Conservation (phyloP, 2,888 invertebrate species). For the Drosophila cognata region DNA sequence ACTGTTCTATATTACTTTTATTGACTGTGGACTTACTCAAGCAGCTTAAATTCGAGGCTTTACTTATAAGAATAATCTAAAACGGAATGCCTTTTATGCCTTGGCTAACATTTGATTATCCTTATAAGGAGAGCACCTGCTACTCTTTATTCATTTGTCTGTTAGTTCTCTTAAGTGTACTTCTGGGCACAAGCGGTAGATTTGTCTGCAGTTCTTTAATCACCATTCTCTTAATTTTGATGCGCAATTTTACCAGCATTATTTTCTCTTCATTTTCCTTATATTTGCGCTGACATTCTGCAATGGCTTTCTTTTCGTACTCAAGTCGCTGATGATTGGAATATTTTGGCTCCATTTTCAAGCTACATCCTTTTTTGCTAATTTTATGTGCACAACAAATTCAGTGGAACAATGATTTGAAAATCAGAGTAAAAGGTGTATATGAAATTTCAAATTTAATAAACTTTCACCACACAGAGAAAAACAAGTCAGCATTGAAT, state of each 20-base stretch:
- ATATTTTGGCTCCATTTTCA: conserved; percentile 4
- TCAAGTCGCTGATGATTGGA: not conserved
- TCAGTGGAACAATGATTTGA: conserved; percentile 51
- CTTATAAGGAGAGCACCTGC: not conserved
- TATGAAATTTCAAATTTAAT: conserved; percentile 56
- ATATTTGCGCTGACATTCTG: not conserved
- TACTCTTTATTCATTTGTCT: not conserved
- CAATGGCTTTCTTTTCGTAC: conserved; percentile 18
- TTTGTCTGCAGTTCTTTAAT: conserved; percentile 35
- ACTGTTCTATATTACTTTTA: conserved; percentile 34
- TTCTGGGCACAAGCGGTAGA: not conserved
- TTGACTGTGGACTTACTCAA: conserved; percentile 23
- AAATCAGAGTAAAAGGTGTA: conserved; percentile 45
- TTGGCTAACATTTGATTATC: conserved; percentile 7
- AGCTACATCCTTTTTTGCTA: not conserved
- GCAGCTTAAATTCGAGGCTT: conserved; percentile 9
- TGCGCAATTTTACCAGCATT: not conserved
- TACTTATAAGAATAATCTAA: conserved; percentile 1
- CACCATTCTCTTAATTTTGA: conserved; percentile 33
- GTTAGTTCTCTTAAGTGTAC: not conserved
- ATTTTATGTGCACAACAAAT: conserved; percentile 18
- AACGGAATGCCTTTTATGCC: not conserved
- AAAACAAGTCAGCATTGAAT: conserved; percentile 19
- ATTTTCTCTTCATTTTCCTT: not conserved
- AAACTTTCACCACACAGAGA: conserved; percentile 31